Percentiles rank a stretch among this genome's conserved stretches.
phyloP scores from a whole-genome alignment of 2,888 invertebrate genomes.

The Halictus quadricinctus region DNA sequence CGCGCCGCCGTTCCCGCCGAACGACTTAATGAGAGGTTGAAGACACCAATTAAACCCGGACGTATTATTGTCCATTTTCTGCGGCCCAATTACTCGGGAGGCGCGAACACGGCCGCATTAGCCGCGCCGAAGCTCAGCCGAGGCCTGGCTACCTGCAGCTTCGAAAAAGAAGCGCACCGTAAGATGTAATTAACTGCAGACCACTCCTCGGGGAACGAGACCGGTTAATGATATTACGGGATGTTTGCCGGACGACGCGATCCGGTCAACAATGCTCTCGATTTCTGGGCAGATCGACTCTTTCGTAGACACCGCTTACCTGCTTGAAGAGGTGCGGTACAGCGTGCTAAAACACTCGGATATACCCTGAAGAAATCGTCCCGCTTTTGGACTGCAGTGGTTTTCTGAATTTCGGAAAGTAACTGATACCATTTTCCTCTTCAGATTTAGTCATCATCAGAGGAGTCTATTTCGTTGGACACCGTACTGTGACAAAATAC shows the following conservation, averaged over 20 bases:
- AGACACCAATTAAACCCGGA: slow-evolving; percentile 37
- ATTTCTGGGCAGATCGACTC: not conserved
- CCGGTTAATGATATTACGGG: slow-evolving; percentile 53
- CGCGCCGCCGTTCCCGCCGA: not conserved
- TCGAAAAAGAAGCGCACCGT: slow-evolving; percentile 45
- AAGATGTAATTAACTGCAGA: slow-evolving; percentile 54
- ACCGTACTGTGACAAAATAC: no score
- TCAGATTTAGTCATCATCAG: no score
- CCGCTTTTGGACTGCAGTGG: no score
- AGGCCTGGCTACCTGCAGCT: slow-evolving; percentile 42
- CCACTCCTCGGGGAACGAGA: slow-evolving; percentile 50
- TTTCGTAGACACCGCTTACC: not conserved
- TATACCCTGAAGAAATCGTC: no score
- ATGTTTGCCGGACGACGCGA: slow-evolving; percentile 48
- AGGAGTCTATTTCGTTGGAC: no score
- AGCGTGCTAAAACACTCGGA: no score
- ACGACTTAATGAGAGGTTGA: slow-evolving; percentile 21
- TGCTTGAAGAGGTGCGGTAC: no score
- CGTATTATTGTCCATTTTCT: slow-evolving; percentile 43
- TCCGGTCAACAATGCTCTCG: slow-evolving; percentile 35
- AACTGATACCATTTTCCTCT: no score
- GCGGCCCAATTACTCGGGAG: slow-evolving; percentile 46
- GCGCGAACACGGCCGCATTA: slow-evolving; percentile 52
- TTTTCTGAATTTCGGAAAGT: no score
- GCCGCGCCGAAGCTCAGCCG: slow-evolving; percentile 21